Conservation (phyloP, 2,888 invertebrate genomes). For the Thysanoteuthis rhombus region DNA sequence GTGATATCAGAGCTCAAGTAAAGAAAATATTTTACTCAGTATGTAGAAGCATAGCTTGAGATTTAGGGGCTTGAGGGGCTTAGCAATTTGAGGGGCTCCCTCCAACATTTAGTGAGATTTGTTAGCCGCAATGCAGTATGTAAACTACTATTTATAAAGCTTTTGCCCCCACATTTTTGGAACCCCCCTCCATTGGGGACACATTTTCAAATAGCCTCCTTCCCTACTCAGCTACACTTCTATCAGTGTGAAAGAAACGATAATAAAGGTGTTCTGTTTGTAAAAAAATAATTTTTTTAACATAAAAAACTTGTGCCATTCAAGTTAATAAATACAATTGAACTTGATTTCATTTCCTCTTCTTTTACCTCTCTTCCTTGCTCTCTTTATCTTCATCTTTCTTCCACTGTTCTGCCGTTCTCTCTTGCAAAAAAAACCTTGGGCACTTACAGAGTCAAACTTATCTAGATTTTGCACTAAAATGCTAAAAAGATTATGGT, state of each 20-base stretch:
- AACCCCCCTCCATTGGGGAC: too few species aligned
- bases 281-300: background rate
- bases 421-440: background rate
- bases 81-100: too few species aligned
- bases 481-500: background rate
- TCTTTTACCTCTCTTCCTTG: background rate
- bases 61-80: too few species aligned
- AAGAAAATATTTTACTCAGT: background rate
- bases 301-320: background rate
- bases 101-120: too few species aligned
- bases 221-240: too few species aligned
- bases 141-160: too few species aligned
- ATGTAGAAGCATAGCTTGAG: too few species aligned
- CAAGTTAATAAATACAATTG: background rate
- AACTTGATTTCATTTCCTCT: background rate
- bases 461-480: background rate
- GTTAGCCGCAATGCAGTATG: too few species aligned
- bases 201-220: too few species aligned
- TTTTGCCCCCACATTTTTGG: too few species aligned
- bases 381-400: background rate
- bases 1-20: too few species aligned
- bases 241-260: too few species aligned
- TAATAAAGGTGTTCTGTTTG: background rate
- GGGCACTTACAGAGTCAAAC: background rate
- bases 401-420: background rate